Base-by-base conservation (phyloP, 2,113 vertebrate species). In the Daboia siamensis region DNA sequence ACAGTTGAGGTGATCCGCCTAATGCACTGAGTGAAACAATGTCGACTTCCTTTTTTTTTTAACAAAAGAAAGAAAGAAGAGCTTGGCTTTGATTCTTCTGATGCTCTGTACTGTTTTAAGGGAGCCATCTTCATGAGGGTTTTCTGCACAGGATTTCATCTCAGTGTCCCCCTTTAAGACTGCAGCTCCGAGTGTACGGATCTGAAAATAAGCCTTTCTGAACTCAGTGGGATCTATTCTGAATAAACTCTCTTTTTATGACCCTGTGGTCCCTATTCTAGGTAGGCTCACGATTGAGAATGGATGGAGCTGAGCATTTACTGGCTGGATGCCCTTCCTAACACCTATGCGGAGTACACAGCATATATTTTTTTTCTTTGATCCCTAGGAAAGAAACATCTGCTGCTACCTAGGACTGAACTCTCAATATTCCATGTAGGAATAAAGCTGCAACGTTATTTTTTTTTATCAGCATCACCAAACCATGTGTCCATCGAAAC, bases 11-110 rank as follows among this genome's bases (percentile, higher is more conserved):
- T 64, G 86, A 80, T 92, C 33, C 91, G 52, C 52, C 86, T 92
- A 88, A 88, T 80, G 86, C 91, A 92, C 61, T 29, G 86, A 88
- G 61, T 55, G 59, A 69, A 92, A 88, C 86, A 88, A 69, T 74
- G 24, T 57, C 52, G 44, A 69, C 91, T 44, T 44, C 33, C 59
- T 55, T 44, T 80, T 61, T 33, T 69, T 54, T 54, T 57, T 21
- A 7, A 44, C n/a, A 54, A 90, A 74, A 17, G 23, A 46, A 84
- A 44, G 39, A 86, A 85, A 57, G 8, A 86, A 56, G n/a, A 59
- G 33, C 20, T 24, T 69, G 46, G 29, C 91, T 87, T 69, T 91
- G 91, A 69, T 87, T 91, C 57, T 10, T 26, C 56, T 44, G 91
- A 48, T 69, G 52, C 61, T 90, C 56, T 69, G 56, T 54, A 46